These are phyloP conservation scores for Ormyrus thymus DNA, from an alignment of 2,888 invertebrate species.

Conservation along the genomic window DNA sequence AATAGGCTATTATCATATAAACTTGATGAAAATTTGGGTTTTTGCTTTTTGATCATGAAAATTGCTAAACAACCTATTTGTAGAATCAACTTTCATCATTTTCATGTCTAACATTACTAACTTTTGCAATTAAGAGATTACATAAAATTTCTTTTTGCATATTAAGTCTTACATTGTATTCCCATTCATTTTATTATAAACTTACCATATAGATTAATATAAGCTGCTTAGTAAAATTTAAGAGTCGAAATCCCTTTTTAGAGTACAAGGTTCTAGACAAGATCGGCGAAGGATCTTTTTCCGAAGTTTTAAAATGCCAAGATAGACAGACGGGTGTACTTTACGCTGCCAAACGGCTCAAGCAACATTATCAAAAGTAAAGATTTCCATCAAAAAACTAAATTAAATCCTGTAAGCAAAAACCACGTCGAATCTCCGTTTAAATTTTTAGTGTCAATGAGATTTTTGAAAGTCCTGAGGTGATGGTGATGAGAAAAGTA, in stretches of 20 bases:
- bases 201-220: no score
- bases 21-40: no score
- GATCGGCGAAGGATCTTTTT: conserved; percentile 84
- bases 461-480: conserved; percentile 78
- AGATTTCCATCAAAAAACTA: conserved; percentile 29
- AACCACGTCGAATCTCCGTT: background rate
- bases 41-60: no score
- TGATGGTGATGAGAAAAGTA: conserved; percentile 79
- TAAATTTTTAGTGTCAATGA: conserved; percentile 73
- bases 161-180: no score
- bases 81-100: no score
- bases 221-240: no score
- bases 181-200: no score
- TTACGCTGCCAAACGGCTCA: conserved; percentile 81
- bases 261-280: conserved; percentile 81
- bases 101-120: no score
- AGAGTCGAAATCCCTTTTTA: background rate
- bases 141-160: no score
- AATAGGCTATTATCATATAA: no score
- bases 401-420: background rate
- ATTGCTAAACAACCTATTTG: no score
- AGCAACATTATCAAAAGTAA: conserved; percentile 79
- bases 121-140: no score
- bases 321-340: conserved; percentile 76
- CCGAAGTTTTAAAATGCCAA: conserved; percentile 82